phyloP scores from a whole-genome alignment of 2,797 vertebrate species.

The Sebastes miniatus region DNA sequence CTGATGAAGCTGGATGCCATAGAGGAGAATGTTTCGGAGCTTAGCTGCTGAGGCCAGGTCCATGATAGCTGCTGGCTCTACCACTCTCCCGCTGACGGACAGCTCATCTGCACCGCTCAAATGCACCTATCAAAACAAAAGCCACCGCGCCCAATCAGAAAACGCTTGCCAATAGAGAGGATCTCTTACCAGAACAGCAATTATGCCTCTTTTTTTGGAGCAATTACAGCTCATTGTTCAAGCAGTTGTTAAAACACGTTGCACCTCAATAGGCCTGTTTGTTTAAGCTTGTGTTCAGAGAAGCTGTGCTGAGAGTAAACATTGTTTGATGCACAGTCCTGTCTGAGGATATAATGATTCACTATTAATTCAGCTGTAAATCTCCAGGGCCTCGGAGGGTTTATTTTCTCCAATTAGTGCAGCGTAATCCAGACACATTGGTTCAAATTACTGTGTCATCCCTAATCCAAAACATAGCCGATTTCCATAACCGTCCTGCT shows the following conservation, averaged over 20 bases:
- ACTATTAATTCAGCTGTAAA: conserved; percentile 34
- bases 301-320: conserved; percentile 32
- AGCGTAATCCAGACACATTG: conserved; percentile 33
- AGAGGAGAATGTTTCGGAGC: conserved; percentile 87
- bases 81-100: conserved; percentile 58
- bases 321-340: conserved; percentile 25
- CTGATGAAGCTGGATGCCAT: conserved; percentile 83
- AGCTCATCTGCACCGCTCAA: conserved; percentile 73
- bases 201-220: conserved; percentile 2
- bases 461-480: conserved; percentile 16
- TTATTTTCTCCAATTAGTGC: conserved; percentile 53
- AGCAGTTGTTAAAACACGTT: conserved; percentile 32
- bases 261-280: conserved; percentile 47
- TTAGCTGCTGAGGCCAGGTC: conserved; percentile 82
- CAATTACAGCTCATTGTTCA: conserved; percentile 56
- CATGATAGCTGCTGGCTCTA: conserved; percentile 72
- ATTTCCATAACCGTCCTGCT: conserved; percentile 28
- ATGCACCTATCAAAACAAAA: conserved; percentile 83
- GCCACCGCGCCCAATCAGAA: conserved; percentile 20
- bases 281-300: conserved; percentile 33
- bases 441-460: conserved; percentile 32
- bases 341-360: conserved; percentile 42
- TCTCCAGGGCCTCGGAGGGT: conserved; percentile 29
- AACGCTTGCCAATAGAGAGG: neutral
- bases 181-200: conserved; percentile 23